Evolutionary conservation across 2,797 vertebrate genomes (phyloP), one percentile per base, ranked within the genome.

Genomic region (Caiman crocodilus): DNA sequence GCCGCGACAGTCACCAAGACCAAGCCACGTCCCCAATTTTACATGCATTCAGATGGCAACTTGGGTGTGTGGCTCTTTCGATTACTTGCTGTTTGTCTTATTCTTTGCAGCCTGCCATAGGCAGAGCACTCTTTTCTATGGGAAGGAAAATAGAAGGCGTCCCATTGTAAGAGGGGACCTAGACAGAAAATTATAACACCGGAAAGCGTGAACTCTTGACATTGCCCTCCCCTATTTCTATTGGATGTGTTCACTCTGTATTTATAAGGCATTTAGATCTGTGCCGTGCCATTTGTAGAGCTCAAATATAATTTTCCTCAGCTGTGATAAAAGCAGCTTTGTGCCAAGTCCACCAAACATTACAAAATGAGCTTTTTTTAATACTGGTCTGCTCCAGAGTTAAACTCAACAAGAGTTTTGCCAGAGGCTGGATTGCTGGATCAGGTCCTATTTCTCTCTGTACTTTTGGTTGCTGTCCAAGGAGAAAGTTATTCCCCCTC

Each of bases 281-380:
- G 63, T 90, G 12, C 9, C 76, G 3, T 64, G 82, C 28, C 23
- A 61, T 11, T 5, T 57, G 55, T 5, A 28, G 28, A 28, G 69
- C 65, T 30, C 69, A 94, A 94, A 20, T 4, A 14, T 4, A 1
- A 23, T 76, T 87, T 86, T 85, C 20, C 89, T 64, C 25, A 76
- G 57, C 4, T 1, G 0, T 60, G 73, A 61, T 14, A 15, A 3
- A 0, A 85, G 1, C 0, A 69, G 1, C 82, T 88, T 77, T 79
- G 71, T 78, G 7, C 2, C 60, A 67, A 7, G 30, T 74, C 32
- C 83, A 26, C 28, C 61, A 78, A 42, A 35, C 21, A 56, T 8
- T 15, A 64, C 25, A 42, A 5, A 11, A 26, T 17, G 32, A 93
- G 10, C 59, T 28, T 9, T 10, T 26, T 90, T 57, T 87, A 73